These are phyloP conservation scores for Darevskia nairensis DNA, from an alignment of 2,797 vertebrate species.

Conservation along the genomic window DNA sequence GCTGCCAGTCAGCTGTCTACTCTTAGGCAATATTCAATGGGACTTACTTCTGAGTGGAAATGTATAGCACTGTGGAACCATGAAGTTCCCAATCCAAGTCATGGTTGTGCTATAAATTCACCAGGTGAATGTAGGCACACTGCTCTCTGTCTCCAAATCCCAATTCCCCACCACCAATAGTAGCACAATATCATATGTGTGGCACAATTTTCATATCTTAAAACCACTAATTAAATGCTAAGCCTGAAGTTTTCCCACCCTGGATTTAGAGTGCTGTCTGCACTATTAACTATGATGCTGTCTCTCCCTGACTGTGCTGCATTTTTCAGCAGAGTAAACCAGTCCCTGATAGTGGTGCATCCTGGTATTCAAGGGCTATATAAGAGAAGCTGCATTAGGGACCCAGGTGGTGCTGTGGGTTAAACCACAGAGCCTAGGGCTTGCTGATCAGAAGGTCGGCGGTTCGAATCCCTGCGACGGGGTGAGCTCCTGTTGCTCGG, in stretches of 20 bases:
- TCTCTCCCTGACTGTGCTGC: neutral
- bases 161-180: neutral
- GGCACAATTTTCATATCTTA: neutral
- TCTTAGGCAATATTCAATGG: no score
- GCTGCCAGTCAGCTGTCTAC: no score
- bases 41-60: no score
- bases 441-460: no score
- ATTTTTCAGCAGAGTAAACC: neutral
- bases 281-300: neutral
- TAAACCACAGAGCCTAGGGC: no score
- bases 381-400: neutral
- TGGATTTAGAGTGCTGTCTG: neutral
- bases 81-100: neutral
- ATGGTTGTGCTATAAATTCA: neutral
- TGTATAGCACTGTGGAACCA: no score
- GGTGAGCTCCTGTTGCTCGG: no score
- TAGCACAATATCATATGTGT: neutral
- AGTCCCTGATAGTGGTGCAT: neutral
- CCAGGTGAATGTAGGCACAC: neutral
- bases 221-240: neutral
- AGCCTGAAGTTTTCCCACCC: neutral
- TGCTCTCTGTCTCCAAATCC: no score
- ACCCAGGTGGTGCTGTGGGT: no score
- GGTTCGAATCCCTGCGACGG: no score
- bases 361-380: neutral